Evolutionary conservation across 1,140 invertebrate species (phyloP).

Genomic region (Samia ricini): DNA sequence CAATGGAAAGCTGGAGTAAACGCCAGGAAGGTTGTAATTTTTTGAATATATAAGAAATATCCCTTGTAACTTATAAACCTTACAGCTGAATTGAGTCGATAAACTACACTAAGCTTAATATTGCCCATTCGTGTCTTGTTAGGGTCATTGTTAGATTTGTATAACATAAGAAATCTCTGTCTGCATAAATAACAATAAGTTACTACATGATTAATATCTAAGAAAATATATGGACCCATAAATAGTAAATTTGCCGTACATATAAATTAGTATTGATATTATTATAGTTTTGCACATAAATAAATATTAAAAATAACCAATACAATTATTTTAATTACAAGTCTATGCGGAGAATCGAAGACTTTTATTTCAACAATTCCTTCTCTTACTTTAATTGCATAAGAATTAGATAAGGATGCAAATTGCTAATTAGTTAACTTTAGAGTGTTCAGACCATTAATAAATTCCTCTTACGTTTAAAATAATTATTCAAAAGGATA

Average conservation of each 20-base stretch:
- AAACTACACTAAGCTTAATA: not conserved
- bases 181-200: not conserved
- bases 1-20: too few relatives aligned
- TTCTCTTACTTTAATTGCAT: slow-evolving; percentile 28
- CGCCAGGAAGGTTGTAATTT: too few relatives aligned
- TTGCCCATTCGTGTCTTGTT: slow-evolving; percentile 32
- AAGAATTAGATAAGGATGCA: slow-evolving; percentile 16
- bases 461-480: not conserved
- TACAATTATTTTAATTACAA: slow-evolving; percentile 9
- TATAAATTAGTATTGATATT: not conserved
- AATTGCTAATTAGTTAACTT: slow-evolving; percentile 15
- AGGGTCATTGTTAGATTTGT: slow-evolving; percentile 27
- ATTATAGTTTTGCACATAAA: not conserved
- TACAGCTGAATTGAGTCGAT: too few relatives aligned
- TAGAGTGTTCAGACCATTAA: not conserved
- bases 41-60: too few relatives aligned
- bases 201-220: not conserved
- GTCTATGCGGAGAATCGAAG: not conserved
- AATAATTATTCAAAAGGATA: not conserved
- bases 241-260: not conserved
- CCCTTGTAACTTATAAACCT: too few relatives aligned
- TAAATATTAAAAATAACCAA: slow-evolving; percentile 2
- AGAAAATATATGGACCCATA: not conserved
- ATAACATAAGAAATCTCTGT: not conserved
- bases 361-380: slow-evolving; percentile 10